Evolutionary conservation across 2,888 invertebrate genomes (phyloP), one percentile per base, ranked within the genome.

Genomic region (Chesias legatella): DNA sequence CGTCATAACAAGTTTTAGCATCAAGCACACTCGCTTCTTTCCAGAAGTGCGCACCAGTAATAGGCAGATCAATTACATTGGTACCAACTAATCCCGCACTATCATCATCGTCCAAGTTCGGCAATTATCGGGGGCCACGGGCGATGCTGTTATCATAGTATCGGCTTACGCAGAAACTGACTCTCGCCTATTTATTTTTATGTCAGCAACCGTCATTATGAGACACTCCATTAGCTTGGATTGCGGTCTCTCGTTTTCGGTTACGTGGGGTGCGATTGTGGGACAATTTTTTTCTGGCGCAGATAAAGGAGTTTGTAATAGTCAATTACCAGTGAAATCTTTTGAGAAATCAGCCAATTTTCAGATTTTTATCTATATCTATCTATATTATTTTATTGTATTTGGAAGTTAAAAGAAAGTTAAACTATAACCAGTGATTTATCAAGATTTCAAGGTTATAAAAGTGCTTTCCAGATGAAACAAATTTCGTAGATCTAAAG

Each of bases 161-260:
- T 88, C 88, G 81, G 85, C 88, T 88, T 88, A 88, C 88, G 81
- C 81, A 86, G 86, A 86, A 86, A 86, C 88, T 76, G 88, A 86
- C 78, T 85, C 86, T 84, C 76, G 84, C 82, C 88, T 88, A 88
- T 88, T 88, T 88, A 86, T 88, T 88, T 88, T 88, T 88, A 88
- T 88, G 88, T 88, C 88, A 86, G 84, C 84, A 85, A 84, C 85
- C 85, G 84, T 85, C 88, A 86, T 88, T 85, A 86, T 84, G 85
- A 83, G 86, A 86, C 86, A 88, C 88, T 88, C 88, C 88, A 88
- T 88, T 88, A 88, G 85, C 81, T 88, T 75, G 85, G 86, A 88
- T 88, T 86, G 86, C 84, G 80, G 82, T 74, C 70, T 75, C 79
- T 77, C 79, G 84, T 80, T 84, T 85, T 88, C 80, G 82, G 86